These are phyloP conservation scores for Enteromius trimaculatus DNA, from an alignment of 2,797 vertebrate species.

Conservation along the genomic window DNA sequence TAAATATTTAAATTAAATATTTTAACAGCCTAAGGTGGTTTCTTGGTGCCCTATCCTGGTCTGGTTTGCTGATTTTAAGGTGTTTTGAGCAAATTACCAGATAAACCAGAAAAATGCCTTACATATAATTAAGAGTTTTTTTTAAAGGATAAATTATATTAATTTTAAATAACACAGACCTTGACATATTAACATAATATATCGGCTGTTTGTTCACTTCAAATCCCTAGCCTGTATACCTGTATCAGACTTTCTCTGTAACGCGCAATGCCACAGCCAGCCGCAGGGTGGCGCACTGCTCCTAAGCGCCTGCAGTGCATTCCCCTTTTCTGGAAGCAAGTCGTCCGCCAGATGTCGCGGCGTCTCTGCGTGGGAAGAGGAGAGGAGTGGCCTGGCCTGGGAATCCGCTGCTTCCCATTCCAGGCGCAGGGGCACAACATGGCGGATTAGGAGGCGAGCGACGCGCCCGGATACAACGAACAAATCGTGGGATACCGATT, in stretches of 20 bases:
- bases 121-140: too few species aligned
- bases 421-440: conserved; percentile 82
- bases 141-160: background rate
- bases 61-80: background rate
- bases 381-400: conserved; percentile 73
- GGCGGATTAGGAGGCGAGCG: conserved; percentile 82
- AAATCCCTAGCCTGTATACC: background rate
- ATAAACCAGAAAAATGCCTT: background rate
- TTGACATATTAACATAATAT: background rate
- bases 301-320: background rate
- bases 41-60: background rate
- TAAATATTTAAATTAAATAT: background rate
- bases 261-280: background rate
- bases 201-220: background rate
- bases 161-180: background rate
- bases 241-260: background rate
- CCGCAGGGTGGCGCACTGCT: background rate
- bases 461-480: conserved; percentile 80
- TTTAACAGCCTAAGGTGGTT: background rate
- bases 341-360: conserved; percentile 70
- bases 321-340: conserved; percentile 12
- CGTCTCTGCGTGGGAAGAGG: conserved; percentile 35
- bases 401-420: conserved; percentile 80
- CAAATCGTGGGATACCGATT: conserved; percentile 71
- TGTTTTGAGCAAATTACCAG: background rate